These are phyloP conservation scores for Chrysotoxum bicinctum DNA, from an alignment of 2,888 invertebrate species.

Conservation along the genomic window DNA sequence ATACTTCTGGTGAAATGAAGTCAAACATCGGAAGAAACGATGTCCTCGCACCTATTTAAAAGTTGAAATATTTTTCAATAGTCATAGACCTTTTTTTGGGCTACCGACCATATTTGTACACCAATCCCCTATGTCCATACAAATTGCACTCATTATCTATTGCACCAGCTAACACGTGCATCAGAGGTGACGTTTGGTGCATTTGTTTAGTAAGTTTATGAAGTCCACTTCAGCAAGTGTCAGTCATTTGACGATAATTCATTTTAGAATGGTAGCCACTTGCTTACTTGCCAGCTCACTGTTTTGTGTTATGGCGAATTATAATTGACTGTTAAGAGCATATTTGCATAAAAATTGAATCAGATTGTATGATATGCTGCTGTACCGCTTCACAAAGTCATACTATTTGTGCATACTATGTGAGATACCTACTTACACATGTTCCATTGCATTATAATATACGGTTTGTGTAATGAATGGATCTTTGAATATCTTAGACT, in stretches of 20 bases:
- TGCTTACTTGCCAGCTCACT: not conserved
- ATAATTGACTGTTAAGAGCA: conserved; percentile 54
- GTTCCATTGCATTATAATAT: not conserved
- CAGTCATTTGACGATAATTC: conserved; percentile 61
- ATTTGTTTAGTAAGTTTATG: conserved; percentile 40
- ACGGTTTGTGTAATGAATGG: conserved; percentile 59
- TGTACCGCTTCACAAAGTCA: conserved; percentile 16
- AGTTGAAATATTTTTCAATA: not conserved
- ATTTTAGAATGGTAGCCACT: conserved; percentile 17
- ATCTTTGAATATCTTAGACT: conserved; percentile 47
- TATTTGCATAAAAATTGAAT: conserved; percentile 54
- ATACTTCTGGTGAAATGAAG: too few species aligned
- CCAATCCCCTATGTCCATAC: conserved; percentile 1
- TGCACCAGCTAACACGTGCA: conserved; percentile 36
- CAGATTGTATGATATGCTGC: not conserved
- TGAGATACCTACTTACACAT: conserved; percentile 58
- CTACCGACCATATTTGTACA: not conserved
- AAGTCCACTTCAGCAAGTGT: conserved; percentile 31
- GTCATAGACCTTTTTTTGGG: not conserved
- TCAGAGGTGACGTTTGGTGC: conserved; percentile 5
- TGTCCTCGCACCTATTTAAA: too few species aligned
- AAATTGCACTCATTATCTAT: conserved; percentile 23
- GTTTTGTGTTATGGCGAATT: conserved; percentile 38
- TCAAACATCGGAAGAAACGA: too few species aligned
- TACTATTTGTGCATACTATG: not conserved